phyloP scores from a whole-genome alignment of 2,797 vertebrate genomes.

The Amazonetta brasiliensis region DNA sequence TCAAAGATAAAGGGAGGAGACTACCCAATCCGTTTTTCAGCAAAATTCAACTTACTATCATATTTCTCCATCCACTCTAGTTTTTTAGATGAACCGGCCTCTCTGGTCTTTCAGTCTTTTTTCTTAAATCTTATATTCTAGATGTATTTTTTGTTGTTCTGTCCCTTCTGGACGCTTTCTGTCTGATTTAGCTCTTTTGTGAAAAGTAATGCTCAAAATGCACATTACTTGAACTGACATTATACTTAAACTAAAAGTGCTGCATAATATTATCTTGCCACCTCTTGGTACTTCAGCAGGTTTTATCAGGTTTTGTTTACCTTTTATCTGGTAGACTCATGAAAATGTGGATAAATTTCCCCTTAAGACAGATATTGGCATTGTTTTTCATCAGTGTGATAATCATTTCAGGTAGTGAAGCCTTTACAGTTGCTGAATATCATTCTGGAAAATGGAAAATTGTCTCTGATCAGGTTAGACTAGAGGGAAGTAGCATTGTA shows the following conservation, averaged over 20 bases:
- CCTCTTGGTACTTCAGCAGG: neutral
- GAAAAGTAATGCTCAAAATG: neutral
- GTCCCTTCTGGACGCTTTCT: neutral
- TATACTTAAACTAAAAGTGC: neutral
- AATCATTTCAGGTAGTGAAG: neutral
- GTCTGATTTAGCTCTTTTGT: neutral
- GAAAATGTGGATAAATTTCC: neutral
- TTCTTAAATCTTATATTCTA: neutral
- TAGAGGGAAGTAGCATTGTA: neutral
- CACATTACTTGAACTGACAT: neutral
- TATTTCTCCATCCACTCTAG: neutral
- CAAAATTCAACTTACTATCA: neutral
- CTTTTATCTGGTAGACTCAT: neutral
- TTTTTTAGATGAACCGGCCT: neutral
- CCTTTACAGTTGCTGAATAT: neutral
- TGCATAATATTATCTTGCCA: accelerated
- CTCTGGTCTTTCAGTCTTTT: neutral
- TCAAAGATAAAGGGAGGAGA: neutral
- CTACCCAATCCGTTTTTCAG: neutral
- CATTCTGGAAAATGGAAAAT: neutral
- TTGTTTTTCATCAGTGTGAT: neutral
- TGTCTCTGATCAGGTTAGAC: neutral
- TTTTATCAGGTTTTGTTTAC: neutral
- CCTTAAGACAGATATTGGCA: neutral
- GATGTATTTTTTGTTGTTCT: neutral